Evolutionary conservation across 2,113 vertebrate species (phyloP).

Genomic region (Alosa alosa): DNA sequence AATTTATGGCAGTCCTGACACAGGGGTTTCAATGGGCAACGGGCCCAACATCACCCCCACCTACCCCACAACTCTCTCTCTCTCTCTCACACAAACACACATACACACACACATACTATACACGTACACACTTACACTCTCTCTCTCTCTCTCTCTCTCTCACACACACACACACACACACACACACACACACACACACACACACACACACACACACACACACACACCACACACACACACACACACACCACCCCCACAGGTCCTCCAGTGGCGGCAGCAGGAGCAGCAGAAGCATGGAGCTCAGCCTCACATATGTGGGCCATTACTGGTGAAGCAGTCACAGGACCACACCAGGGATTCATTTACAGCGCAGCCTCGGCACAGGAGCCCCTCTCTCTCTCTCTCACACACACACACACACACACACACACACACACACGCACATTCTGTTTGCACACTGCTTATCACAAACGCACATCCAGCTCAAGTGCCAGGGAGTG

Average conservation of each 20-base stretch:
- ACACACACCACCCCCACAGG: slow-evolving; percentile 31
- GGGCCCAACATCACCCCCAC: slow-evolving; percentile 63
- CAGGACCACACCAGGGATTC: slow-evolving; percentile 64
- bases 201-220: slow-evolving; percentile 8
- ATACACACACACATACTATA: not conserved
- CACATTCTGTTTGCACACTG: slow-evolving; percentile 56
- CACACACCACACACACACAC: not conserved
- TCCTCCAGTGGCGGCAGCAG: slow-evolving; percentile 29
- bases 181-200: slow-evolving; percentile 51
- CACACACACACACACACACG: not conserved
- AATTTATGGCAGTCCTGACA: slow-evolving; percentile 75
- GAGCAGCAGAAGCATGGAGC: not conserved
- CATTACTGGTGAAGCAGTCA: slow-evolving; percentile 47
- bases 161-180: not conserved
- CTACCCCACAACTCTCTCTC: not conserved
- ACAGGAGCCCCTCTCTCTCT: too few relatives aligned
- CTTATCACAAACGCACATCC: slow-evolving; percentile 64
- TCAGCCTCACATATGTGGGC: slow-evolving; percentile 44
- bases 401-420: too few relatives aligned
- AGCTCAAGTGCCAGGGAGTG: slow-evolving; percentile 50
- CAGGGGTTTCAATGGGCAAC: slow-evolving; percentile 66
- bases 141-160: not conserved
- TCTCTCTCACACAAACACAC: slow-evolving; percentile 54
- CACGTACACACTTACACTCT: not conserved
- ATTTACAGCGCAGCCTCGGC: slow-evolving; percentile 54